A percentile compares a stretch with the other conserved stretches of the same genome.
These are phyloP conservation scores for Eupeodes latifasciatus DNA, from an alignment of 2,888 invertebrate genomes.

Conservation along the genomic window DNA sequence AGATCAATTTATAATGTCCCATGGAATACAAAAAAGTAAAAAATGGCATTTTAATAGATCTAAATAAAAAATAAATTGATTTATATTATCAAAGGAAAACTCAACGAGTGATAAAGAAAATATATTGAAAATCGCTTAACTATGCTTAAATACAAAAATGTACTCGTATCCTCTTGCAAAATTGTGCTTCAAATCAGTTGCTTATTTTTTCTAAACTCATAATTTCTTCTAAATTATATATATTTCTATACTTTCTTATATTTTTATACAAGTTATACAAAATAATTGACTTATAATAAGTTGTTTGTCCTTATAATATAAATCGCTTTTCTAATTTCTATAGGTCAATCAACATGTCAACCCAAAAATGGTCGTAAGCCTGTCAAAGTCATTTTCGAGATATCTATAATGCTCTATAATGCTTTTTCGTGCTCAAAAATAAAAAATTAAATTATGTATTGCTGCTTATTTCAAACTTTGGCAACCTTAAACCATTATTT, in stretches of 20 bases:
- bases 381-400: neutral
- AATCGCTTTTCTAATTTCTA: constrained; percentile 41
- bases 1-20: no score
- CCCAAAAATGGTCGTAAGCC: neutral
- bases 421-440: neutral
- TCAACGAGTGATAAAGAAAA: no score
- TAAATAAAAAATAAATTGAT: no score
- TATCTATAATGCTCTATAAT: neutral
- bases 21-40: no score
- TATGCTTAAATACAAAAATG: neutral
- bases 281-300: constrained; percentile 70
- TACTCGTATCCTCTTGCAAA: constrained; percentile 2
- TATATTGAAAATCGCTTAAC: no score
- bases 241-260: neutral
- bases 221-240: neutral
- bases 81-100: no score
- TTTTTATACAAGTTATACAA: constrained; percentile 12
- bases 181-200: neutral
- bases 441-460: neutral
- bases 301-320: constrained; percentile 18
- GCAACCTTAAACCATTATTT: neutral
- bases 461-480: neutral
- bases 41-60: no score
- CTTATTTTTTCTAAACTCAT: neutral
- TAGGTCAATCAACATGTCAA: neutral